Evolutionary conservation across 2,113 vertebrate genomes (phyloP).

Genomic region (Tachysurus fulvidraco): DNA sequence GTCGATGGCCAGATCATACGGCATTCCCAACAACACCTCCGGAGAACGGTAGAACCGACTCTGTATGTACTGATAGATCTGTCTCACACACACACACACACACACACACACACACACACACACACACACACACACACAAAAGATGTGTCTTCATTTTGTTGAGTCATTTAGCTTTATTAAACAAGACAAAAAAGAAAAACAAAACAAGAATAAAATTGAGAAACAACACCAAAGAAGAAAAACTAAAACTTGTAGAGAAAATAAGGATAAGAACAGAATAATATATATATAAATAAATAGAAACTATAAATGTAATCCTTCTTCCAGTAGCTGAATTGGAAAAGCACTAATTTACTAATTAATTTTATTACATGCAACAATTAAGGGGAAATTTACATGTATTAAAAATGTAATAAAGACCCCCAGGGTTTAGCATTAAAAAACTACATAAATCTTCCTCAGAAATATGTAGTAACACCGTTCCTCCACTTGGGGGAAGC

Average conservation of each 20-base stretch:
- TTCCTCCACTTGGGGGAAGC: constrained; percentile 47
- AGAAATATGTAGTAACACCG: constrained; percentile 12
- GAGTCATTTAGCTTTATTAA: not conserved
- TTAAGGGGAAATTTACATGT: not conserved
- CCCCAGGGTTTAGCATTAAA: not conserved
- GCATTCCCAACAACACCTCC: constrained; percentile 89
- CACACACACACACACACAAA: constrained; percentile 11
- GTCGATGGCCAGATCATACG: constrained; percentile 92
- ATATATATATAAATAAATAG: not conserved
- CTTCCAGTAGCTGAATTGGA: not conserved
- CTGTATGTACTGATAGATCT: constrained; percentile 98
- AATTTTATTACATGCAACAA: not conserved
- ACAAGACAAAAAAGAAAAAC: not conserved
- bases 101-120: constrained; percentile 5
- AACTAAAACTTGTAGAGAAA: not conserved
- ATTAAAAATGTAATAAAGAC: not conserved
- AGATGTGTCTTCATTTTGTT: not conserved
- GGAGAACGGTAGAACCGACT: constrained; percentile 94
- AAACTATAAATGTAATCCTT: not conserved
- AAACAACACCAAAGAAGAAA: not conserved
- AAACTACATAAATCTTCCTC: not conserved
- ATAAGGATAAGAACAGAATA: not conserved
- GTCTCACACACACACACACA: constrained; percentile 20
- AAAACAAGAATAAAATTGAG: not conserved
- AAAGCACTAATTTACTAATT: not conserved